Percentiles rank a stretch among this genome's conserved stretches.
Evolutionary conservation across 2,888 invertebrate genomes (phyloP).

Genomic region (Dicyrtomina minuta): DNA sequence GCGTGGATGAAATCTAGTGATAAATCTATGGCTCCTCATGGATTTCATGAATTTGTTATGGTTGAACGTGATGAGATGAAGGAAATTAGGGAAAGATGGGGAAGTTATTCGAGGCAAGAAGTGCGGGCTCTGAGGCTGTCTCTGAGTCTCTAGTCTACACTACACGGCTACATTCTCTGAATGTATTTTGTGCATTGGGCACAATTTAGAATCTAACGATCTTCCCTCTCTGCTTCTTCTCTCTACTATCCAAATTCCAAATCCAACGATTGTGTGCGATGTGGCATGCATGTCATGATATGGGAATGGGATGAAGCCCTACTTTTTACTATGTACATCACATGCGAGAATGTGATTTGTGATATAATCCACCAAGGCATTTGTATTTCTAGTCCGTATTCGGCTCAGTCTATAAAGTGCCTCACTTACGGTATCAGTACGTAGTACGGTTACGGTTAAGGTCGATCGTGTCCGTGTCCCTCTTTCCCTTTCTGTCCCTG

Average conservation of each 20-base stretch:
- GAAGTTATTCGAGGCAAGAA: constrained; percentile 1
- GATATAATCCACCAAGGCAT: too few species aligned
- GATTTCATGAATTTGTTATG: constrained; percentile 34
- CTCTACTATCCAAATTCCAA: not conserved
- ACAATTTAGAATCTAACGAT: not conserved
- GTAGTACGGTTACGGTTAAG: too few species aligned
- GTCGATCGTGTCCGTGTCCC: not conserved
- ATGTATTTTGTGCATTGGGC: not conserved
- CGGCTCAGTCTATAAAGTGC: too few species aligned
- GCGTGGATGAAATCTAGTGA: constrained; percentile 19
- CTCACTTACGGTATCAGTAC: too few species aligned
- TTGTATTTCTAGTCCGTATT: too few species aligned
- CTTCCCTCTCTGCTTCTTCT: not conserved
- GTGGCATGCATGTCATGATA: too few species aligned
- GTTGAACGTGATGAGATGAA: constrained; percentile 33
- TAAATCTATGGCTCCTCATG: constrained; percentile 22
- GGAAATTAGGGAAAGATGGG: constrained; percentile 30
- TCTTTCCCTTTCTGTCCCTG: not conserved
- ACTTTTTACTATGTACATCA: too few species aligned
- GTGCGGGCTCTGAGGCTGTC: not conserved
- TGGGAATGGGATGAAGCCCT: too few species aligned
- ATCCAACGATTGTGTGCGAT: too few species aligned
- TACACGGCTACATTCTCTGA: not conserved
- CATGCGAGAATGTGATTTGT: too few species aligned
- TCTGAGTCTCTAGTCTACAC: too few species aligned